Evolutionary conservation across 2,797 vertebrate species (phyloP).

Genomic region (Muraenolepis orangiensis): DNA sequence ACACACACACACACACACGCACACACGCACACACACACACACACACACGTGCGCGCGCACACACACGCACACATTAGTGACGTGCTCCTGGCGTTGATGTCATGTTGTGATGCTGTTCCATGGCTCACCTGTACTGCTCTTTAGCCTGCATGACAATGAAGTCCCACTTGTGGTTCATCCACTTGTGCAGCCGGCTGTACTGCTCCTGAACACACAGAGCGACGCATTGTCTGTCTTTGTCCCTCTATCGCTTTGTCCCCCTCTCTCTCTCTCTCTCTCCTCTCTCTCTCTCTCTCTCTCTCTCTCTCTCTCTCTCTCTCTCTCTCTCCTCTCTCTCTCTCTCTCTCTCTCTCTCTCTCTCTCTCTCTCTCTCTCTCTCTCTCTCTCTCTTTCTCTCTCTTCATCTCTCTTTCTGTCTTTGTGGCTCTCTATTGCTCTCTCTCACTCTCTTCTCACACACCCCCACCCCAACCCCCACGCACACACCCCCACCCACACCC

Average conservation of each 20-base stretch:
- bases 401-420: no score
- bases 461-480: no score
- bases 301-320: no score
- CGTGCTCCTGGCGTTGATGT: neutral
- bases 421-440: no score
- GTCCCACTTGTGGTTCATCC: conserved; percentile 99
- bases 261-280: no score
- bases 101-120: neutral
- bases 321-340: no score
- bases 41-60: conserved; percentile 15
- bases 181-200: conserved; percentile 89
- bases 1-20: conserved; percentile 14
- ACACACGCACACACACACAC: conserved; percentile 9
- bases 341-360: conserved; percentile 32
- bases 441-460: no score
- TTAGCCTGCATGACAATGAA: conserved; percentile 97
- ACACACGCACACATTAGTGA: conserved; percentile 4
- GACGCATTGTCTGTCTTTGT: conserved; percentile 53
- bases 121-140: conserved; percentile 90
- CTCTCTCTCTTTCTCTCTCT: no score
- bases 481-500: conserved; percentile 6
- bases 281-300: no score
- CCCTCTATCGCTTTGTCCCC: neutral
- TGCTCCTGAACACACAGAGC: conserved; percentile 78
- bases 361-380: no score